phyloP scores from a whole-genome alignment of 2,888 invertebrate species.

The Archips crataeganus region DNA sequence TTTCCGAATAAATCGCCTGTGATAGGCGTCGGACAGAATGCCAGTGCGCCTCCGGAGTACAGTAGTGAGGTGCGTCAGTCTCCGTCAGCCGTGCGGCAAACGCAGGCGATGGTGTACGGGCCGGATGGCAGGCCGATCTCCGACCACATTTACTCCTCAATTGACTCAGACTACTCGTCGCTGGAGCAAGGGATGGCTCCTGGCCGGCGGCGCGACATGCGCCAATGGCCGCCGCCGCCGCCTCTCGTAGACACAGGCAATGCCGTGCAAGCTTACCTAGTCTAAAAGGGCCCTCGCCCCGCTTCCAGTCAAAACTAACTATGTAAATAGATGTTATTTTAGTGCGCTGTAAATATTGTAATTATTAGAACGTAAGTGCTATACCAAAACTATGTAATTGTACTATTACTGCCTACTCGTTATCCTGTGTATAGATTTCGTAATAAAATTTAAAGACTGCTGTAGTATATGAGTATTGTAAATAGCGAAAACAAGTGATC shows the following conservation, averaged over 20 bases:
- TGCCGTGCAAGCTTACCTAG: slow-evolving; percentile 89
- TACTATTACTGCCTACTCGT: slow-evolving; percentile 83
- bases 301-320: slow-evolving; percentile 80
- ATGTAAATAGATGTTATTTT: slow-evolving; percentile 69
- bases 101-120: slow-evolving; percentile 81
- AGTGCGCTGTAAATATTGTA: slow-evolving; percentile 82
- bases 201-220: slow-evolving; percentile 75
- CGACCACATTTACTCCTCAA: slow-evolving; percentile 96
- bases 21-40: slow-evolving; percentile 73
- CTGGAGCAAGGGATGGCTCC: slow-evolving; percentile 90
- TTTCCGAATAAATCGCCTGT: slow-evolving; percentile 84
- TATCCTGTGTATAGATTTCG: slow-evolving; percentile 83
- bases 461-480: slow-evolving; percentile 85
- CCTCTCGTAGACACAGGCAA: slow-evolving; percentile 80
- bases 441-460: slow-evolving; percentile 86
- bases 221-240: slow-evolving; percentile 81
- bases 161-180: slow-evolving; percentile 95
- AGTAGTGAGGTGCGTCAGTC: slow-evolving; percentile 78
- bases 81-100: slow-evolving; percentile 74
- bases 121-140: slow-evolving; percentile 91
- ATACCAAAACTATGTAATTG: slow-evolving; percentile 84
- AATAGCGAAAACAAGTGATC: slow-evolving; percentile 85
- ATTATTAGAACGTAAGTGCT: slow-evolving; percentile 80
- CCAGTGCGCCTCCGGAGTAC: slow-evolving; percentile 82
- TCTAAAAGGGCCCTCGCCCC: slow-evolving; percentile 80